Base-by-base conservation (phyloP, 1,140 invertebrate genomes). In the Tetranychus urticae region DNA sequence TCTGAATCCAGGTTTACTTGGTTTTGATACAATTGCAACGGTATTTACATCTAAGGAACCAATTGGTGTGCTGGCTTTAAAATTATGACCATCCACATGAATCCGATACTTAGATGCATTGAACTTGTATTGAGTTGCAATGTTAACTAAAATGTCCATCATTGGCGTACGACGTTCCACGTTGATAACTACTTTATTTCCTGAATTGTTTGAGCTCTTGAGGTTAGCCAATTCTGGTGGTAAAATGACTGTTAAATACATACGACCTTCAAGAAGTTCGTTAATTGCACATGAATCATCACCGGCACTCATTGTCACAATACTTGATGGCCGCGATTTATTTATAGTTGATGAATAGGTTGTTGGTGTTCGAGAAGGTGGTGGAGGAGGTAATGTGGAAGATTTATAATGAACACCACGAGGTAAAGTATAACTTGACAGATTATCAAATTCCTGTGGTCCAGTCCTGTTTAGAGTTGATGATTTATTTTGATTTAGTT, bases 1-100 rank as follows among this genome's bases (percentile, higher is more conserved):
- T 42, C 39, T 42, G 39, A 42, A 42, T 6, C 39, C 10, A 5
- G 39, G 5, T n/a, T 56, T 56, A 13, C 12, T 36, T 12, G 35
- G 8, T 68, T 82, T 79, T 61, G 81, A 72, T 65, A 80, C 77
- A 58, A 83, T 77, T 71, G 81, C 72, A 3, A 80, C 71, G 13
- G 73, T 73, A 64, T 69, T 72, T 3, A 73, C 73, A 67, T 74
- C 76, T 62, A 79, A 65, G 6, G 76, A 74, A 48, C 78, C 84
- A 58, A 87, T 82, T n/a, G 82, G 82, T 56, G 84, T 85, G 69
- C 81, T 84, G 3, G 84, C 81, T 70, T 84, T 83, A 76, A 82
- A 85, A 48, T 80, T 78, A 65, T 83, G 70, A 61, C 73, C 76
- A 55, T 79, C 77, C 47, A 80, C 80, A 56, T 80, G 72, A 35